Evolutionary conservation across 2,113 vertebrate species (phyloP).

Genomic region (Vimba vimba): DNA sequence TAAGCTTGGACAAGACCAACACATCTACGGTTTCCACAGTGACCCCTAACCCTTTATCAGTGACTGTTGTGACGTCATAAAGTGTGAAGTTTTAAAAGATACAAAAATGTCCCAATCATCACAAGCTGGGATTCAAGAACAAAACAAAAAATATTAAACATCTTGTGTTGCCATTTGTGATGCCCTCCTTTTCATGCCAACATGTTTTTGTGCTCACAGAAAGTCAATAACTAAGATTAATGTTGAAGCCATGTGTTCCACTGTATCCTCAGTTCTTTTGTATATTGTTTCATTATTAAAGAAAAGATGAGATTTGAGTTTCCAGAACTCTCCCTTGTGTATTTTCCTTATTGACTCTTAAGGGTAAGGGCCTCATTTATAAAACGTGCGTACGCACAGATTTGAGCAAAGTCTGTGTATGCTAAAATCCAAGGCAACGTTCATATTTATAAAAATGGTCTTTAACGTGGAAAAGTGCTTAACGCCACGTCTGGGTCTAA

Average conservation of each 20-base stretch:
- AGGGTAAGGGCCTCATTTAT: too few species aligned
- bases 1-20: neutral
- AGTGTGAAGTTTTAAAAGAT: constrained; percentile 31
- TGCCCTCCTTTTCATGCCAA: neutral
- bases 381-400: too few species aligned
- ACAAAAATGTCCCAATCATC: neutral
- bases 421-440: neutral
- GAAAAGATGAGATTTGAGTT: neutral
- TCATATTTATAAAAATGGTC: too few species aligned
- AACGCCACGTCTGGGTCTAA: too few species aligned
- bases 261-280: neutral
- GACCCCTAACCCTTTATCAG: constrained; percentile 13
- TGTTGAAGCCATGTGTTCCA: constrained; percentile 2
- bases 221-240: neutral
- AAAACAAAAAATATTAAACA: neutral
- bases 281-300: constrained; percentile 37
- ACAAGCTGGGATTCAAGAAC: constrained; percentile 8
- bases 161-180: constrained; percentile 25
- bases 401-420: too few species aligned
- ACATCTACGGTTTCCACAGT: constrained; percentile 13
- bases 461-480: too few species aligned
- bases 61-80: constrained; percentile 31
- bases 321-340: neutral
- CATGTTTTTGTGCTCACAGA: constrained; percentile 13
- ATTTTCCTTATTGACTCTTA: neutral